A percentile compares a stretch with the other conserved stretches of the same genome.
Evolutionary conservation across 2,888 invertebrate genomes (phyloP).

Genomic region (Mesoligia furuncula): DNA sequence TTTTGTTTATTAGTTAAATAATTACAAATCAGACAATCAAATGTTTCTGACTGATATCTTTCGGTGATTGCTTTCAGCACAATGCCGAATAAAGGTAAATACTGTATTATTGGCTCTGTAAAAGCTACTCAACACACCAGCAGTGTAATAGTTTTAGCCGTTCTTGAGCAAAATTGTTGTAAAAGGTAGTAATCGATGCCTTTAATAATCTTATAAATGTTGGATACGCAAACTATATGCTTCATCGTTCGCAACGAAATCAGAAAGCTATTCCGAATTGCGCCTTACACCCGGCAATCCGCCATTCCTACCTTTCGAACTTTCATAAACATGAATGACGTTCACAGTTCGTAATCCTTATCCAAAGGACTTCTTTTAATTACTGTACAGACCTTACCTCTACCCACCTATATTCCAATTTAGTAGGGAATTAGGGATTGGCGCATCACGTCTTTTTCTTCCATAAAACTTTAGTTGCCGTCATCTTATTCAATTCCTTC

Average conservation of each 20-base stretch:
- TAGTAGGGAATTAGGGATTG: neutral
- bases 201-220: neutral
- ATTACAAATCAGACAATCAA: neutral
- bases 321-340: conserved; percentile 11
- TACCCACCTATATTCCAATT: no score
- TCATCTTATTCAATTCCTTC: neutral
- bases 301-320: neutral
- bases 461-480: neutral
- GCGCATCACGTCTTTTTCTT: neutral
- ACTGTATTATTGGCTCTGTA: neutral
- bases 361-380: neutral
- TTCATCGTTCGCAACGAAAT: neutral
- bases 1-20: conserved; percentile 6
- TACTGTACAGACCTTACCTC: neutral
- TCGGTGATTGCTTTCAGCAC: conserved; percentile 3
- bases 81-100: conserved; percentile 77
- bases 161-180: neutral
- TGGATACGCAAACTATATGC: neutral
- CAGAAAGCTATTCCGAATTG: neutral
- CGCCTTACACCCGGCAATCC: neutral
- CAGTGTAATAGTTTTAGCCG: neutral
- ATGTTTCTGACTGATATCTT: neutral
- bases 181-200: neutral
- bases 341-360: neutral
- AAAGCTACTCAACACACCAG: neutral